Percentiles rank a stretch among this genome's conserved stretches.
phyloP scores from a whole-genome alignment of 2,797 vertebrate species.

The Takifugu rubripes region DNA sequence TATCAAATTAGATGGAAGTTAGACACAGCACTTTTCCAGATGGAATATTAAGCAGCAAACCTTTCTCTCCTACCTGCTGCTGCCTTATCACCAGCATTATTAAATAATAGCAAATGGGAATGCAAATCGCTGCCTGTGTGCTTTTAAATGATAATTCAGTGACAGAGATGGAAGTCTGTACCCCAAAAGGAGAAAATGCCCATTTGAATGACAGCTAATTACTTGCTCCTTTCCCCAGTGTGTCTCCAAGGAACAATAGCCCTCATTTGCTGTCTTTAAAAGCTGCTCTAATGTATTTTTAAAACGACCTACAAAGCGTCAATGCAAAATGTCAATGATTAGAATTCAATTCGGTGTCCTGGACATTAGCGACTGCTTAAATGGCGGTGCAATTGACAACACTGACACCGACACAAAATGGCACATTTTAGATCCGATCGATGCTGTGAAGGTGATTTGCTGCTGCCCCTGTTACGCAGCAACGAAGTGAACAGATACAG shows the following conservation, averaged over 20 bases:
- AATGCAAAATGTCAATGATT: constrained; percentile 45
- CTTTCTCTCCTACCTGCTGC: background rate
- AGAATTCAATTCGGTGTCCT: constrained; percentile 33
- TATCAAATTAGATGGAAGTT: constrained; percentile 50
- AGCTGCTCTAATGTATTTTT: constrained; percentile 31
- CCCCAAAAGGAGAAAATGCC: constrained; percentile 1
- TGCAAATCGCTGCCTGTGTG: background rate
- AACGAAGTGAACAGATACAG: constrained; percentile 41
- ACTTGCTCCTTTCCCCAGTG: constrained; percentile 6
- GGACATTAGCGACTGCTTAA: constrained; percentile 37
- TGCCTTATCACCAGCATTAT: constrained; percentile 2
- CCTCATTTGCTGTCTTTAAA: constrained; percentile 14
- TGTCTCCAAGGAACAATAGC: constrained; percentile 21
- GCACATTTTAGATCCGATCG: constrained; percentile 41
- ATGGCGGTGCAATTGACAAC: constrained; percentile 44
- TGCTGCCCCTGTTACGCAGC: constrained; percentile 43
- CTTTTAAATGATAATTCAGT: constrained; percentile 3
- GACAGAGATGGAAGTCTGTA: constrained; percentile 5
- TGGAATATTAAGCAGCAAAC: constrained; percentile 23
- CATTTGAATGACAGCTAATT: constrained; percentile 12
- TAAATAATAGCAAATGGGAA: constrained; percentile 1
- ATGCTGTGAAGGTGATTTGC: constrained; percentile 40
- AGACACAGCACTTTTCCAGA: constrained; percentile 3
- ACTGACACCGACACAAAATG: constrained; percentile 41
- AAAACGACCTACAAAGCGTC: constrained; percentile 17